Evolutionary conservation across 2,888 invertebrate genomes (phyloP), one percentile per base, ranked within the genome.

Genomic region (Tetragonula carbonaria): DNA sequence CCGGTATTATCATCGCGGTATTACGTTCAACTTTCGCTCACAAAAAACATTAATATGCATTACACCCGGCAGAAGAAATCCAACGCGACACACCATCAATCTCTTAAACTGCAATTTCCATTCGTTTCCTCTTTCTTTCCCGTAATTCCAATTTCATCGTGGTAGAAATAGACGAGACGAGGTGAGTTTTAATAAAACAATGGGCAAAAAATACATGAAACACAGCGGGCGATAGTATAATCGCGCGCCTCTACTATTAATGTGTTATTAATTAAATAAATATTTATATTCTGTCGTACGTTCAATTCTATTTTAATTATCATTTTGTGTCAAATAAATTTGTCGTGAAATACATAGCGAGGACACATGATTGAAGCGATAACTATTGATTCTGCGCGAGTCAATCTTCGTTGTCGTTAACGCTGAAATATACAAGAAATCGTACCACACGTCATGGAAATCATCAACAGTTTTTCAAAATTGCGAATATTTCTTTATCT

Each of bases 1-100:
- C 21, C 21, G 55, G 51, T 55, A 50, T 55, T 73, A 72, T 53
- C 53, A n/a, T 55, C 67, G 51, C 28, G 18, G 23, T 59, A 38
- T 67, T 59, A 74, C 67, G 51, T 78, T 33, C 33, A 74, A 65
- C 63, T 23, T 72, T 55, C 38, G 16, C 63, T 78, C 57, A 23
- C 59, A 65, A 73, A 78, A 78, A 78, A 45, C 63, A 74, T 74
- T 78, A 55, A 72, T 62, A 45, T 78, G 21, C 28, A 65, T 65
- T 45, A 33, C 28, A 13, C n/a, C 23, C 2, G 13, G 18, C 23
- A n/a, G 33, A 33, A 23, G 11, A 28, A 73, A 73, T 55, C 65
- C 55, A 77, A 77, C 45, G 77, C 38, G 53, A 71, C 59, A 14
- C 77, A 21, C 65, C 65, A 65, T 65, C 51, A 23, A 74, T 65